Evolutionary conservation across 2,113 vertebrate species (phyloP), one percentile per base, ranked within the genome.

Genomic region (Sterrhoptilus dennistouni): DNA sequence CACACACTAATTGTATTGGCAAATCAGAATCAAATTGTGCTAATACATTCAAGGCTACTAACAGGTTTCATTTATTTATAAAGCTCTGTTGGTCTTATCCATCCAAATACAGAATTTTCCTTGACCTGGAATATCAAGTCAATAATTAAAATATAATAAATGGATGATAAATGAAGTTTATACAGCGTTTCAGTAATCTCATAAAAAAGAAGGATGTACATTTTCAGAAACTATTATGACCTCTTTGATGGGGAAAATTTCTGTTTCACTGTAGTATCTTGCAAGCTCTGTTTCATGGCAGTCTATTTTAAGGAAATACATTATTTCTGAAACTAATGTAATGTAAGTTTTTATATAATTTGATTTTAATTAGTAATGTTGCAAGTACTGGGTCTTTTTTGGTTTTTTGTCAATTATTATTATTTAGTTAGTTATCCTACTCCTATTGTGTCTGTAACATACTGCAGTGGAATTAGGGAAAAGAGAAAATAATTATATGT

Each of bases 11-110:
- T 94, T 97, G 75, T 80, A 95, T 83, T 87, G 80, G 96, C 56
- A 97, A 94, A 91, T 93, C 70, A 80, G 94, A 95, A 96, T 90
- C 66, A 92, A 97, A 96, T 85, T 95, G 40, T 71, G 29, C 93
- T 95, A 96, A 85, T 60, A 92, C 54, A 74, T 90, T 49, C 29
- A 92, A 95, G 25, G 29, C 40, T 65, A 92, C 64, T 59, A 93
- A 60, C 19, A 80, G 60, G 25, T 33, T 93, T 97, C 83, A 86
- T 83, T 29, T 93, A 33, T 64, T 87, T 52, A 83, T 90, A 94
- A 90, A 49, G 25, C 29, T 89, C 36, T 44, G 23, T 83, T 3
- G 1, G 40, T 70, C n/a, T 77, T 66, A 84, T 44, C 54, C 89
- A 31, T 68, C 9, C 4, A 87, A 96, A 91, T 4, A 12, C 10